These are phyloP conservation scores for Hylia prasina DNA, from an alignment of 2,113 vertebrate species.

Conservation along the genomic window DNA sequence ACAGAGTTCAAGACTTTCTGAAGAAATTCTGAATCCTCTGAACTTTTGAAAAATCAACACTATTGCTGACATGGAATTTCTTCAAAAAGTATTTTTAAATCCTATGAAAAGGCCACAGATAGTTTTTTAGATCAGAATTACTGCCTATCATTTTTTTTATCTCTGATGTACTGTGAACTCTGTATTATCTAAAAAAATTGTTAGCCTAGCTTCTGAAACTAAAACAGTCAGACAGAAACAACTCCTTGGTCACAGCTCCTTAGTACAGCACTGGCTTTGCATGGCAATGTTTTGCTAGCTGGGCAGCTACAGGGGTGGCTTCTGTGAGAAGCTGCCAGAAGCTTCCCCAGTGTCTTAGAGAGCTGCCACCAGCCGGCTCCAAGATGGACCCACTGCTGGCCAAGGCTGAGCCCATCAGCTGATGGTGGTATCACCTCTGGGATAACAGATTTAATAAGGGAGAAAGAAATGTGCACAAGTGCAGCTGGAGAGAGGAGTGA, in stretches of 20 bases:
- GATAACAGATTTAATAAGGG: not conserved
- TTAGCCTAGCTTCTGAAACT: not conserved
- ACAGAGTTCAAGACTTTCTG: not conserved
- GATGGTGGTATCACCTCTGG: not conserved
- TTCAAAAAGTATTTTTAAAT: not conserved
- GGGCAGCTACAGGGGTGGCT: not conserved
- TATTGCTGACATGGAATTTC: not conserved
- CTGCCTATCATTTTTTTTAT: not conserved
- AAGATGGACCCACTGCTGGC: not conserved
- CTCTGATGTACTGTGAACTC: not conserved
- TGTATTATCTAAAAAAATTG: not conserved
- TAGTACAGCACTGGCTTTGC: not conserved
- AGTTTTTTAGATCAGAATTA: not conserved
- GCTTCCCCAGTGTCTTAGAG: not conserved
- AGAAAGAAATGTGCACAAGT: not conserved
- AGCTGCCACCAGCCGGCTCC: fast-evolving
- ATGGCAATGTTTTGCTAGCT: not conserved
- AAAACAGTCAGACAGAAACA: not conserved
- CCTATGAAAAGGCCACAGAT: not conserved
- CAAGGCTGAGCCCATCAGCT: not conserved
- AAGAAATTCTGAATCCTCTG: not conserved
- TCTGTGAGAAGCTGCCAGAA: not conserved
- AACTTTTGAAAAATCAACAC: not conserved
- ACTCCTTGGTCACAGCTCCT: not conserved
- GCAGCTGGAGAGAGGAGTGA: not conserved